phyloP scores from a whole-genome alignment of 2,113 vertebrate genomes.

The Manacus vitellinus region DNA sequence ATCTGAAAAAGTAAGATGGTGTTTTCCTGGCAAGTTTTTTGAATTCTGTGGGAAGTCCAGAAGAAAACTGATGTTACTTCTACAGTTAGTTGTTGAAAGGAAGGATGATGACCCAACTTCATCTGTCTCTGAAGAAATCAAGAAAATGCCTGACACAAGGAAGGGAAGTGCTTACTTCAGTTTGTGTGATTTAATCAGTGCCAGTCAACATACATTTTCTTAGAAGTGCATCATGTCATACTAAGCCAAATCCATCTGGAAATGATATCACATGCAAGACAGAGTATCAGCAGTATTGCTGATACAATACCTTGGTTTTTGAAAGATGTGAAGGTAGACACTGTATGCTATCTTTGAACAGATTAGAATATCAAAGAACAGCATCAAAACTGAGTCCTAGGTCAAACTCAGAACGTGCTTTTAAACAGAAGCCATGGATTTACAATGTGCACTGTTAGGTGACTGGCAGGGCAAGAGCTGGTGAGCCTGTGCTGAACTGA shows the following conservation, averaged over 20 bases:
- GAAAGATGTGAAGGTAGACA: not conserved
- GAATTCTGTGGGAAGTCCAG: not conserved
- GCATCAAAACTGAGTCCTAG: not conserved
- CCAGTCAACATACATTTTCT: not conserved
- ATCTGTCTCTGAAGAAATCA: not conserved
- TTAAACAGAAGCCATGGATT: not conserved
- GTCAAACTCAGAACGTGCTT: not conserved
- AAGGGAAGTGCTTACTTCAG: not conserved
- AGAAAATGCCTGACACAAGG: not conserved
- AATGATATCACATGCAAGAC: not conserved
- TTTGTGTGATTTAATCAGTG: not conserved
- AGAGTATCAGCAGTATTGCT: not conserved
- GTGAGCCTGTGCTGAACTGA: not conserved
- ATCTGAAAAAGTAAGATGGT: not conserved
- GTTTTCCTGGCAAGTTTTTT: not conserved
- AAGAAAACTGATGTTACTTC: not conserved
- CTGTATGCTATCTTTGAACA: not conserved
- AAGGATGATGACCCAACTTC: not conserved
- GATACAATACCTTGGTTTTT: not conserved
- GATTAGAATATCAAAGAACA: not conserved
- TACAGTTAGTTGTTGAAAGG: not conserved
- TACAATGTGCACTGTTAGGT: accelerated
- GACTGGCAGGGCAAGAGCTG: not conserved
- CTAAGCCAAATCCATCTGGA: not conserved
- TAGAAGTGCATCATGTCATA: not conserved